phyloP scores from a whole-genome alignment of 2,888 invertebrate species.

The Metalampra italica region DNA sequence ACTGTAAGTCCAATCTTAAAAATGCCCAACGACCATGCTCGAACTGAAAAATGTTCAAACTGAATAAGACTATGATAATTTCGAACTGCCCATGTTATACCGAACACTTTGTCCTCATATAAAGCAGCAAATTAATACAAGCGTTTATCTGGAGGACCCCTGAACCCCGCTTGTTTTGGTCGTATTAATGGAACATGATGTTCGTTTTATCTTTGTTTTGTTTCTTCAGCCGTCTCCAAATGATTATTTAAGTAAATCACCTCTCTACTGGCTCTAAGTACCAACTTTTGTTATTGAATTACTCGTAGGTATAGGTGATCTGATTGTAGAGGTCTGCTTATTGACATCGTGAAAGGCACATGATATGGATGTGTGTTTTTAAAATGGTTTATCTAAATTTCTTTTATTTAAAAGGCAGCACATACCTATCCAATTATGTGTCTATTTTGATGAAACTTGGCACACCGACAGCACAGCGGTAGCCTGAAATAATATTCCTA shows the following conservation, averaged over 20 bases:
- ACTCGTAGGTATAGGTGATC: background rate
- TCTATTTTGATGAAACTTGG: no score
- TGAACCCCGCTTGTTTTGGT: conserved; percentile 49
- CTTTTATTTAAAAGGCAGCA: no score
- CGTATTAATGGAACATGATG: conserved; percentile 38
- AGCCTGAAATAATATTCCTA: no score
- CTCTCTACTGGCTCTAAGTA: conserved; percentile 9
- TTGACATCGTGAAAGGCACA: no score
- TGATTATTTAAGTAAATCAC: conserved; percentile 23
- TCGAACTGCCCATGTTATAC: conserved; percentile 13
- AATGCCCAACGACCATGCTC: no score
- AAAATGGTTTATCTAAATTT: no score
- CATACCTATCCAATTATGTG: no score
- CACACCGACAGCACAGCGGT: no score
- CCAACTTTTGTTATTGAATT: conserved; percentile 10
- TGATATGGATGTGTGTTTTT: background rate
- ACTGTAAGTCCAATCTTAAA: no score
- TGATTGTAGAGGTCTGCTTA: no score
- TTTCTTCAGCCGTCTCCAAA: conserved; percentile 21
- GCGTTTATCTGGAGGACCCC: conserved; percentile 46
- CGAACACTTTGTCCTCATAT: conserved; percentile 19
- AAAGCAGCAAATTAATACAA: conserved; percentile 59
- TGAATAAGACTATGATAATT: no score
- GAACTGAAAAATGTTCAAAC: no score
- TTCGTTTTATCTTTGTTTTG: conserved; percentile 27